Base-by-base conservation (phyloP, 2,113 vertebrate species). In the Heterotilapia buettikoferi region DNA sequence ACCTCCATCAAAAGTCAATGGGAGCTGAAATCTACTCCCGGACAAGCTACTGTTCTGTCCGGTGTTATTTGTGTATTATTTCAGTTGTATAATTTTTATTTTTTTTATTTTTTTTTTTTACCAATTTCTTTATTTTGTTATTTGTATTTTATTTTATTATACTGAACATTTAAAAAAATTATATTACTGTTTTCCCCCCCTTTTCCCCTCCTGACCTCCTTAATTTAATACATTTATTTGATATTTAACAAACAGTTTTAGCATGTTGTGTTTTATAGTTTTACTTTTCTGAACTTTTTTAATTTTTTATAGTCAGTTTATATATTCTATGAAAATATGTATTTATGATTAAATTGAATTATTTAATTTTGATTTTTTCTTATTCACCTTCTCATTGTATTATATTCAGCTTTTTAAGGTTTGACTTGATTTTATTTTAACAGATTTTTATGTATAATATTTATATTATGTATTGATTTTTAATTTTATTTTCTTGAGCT, bases 291-390 rank as follows among this genome's bases (percentile, higher is more conserved):
- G 59, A 36, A 1, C 19, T 13, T 40, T 68, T 43, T 16, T 0
- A 0, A 45, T 0, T 45, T 43, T 5, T 71, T 21, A 45, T 71
- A 24, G 1, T 45, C 5, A 16, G 0, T 73, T 7, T 73, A 73
- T 2, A 43, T 73, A 71, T 71, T 71, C 36, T 45, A 43, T 43
- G 19, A 38, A 68, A 68, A 40, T 68, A 4, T 16, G 5, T 73
- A 16, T 63, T 63, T 63, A 11, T 26, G 12, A 24, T 3, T 45
- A 9, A 16, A 16, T 26, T 9, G 3, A 73, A 26, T 26, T 16
- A 4, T 45, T 43, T 73, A 26, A 45, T 71, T 71, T 71, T 0
- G 0, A 9, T 12, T n/a, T 66, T 24, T 26, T 26, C 5, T 43
- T 45, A 45, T 73, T 73, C n/a, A 45, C 66, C 7, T 14, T n/a